phyloP scores from a whole-genome alignment of 92 coral and sea anemone species.

The Muricea muricata region DNA sequence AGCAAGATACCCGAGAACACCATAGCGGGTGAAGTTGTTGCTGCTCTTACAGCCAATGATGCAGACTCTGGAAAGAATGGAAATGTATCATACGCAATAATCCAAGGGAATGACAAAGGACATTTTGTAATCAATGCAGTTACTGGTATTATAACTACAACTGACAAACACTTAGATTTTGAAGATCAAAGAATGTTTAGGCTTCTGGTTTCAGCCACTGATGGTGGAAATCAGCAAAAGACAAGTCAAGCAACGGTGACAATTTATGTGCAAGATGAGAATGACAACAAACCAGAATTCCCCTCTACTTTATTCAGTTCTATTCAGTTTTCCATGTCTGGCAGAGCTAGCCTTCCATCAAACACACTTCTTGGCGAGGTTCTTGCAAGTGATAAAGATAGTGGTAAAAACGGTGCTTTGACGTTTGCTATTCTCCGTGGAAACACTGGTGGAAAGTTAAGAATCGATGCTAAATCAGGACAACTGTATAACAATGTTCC shows the following conservation, averaged over 20 bases:
- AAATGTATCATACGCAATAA: conserved; percentile 70
- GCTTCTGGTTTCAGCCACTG: conserved; percentile 70
- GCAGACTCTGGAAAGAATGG: conserved; percentile 80
- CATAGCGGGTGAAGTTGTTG: conserved; percentile 69
- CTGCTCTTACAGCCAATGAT: conserved; percentile 78
- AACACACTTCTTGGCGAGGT: conserved; percentile 56
- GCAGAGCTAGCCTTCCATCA: conserved; percentile 6
- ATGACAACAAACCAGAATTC: conserved; percentile 83
- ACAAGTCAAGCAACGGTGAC: conserved; percentile 66
- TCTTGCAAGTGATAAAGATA: conserved; percentile 77
- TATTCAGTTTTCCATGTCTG: conserved; percentile 49
- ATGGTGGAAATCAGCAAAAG: conserved; percentile 72
- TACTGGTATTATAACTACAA: conserved; percentile 83
- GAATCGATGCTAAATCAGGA: conserved; percentile 78
- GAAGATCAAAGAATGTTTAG: conserved; percentile 62
- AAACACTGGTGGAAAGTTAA: conserved; percentile 55
- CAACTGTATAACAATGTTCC: conserved; percentile 64
- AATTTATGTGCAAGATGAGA: conserved; percentile 81
- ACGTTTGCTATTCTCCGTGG: conserved; percentile 66
- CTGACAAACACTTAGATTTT: conserved; percentile 65
- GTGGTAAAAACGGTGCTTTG: conserved; percentile 80
- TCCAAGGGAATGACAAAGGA: conserved; percentile 75
- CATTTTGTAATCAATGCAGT: conserved; percentile 70
- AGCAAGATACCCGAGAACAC: conserved; percentile 80
- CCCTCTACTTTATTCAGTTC: conserved; percentile 47